These are phyloP conservation scores for Operophtera brumata DNA, from an alignment of 2,888 invertebrate genomes.

Conservation along the genomic window DNA sequence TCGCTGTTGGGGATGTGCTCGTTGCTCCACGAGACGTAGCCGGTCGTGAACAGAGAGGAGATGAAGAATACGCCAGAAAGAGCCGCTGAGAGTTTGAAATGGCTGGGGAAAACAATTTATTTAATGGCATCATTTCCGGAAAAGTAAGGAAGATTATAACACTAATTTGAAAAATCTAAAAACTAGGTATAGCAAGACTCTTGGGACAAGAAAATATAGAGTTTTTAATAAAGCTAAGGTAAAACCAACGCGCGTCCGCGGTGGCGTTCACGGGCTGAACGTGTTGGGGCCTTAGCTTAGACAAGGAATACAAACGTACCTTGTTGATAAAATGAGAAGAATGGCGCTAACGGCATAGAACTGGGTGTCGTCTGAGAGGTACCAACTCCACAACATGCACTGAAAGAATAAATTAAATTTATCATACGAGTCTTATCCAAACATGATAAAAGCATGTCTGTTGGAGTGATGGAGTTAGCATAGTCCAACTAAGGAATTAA, in stretches of 20 bases:
- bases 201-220: too few species aligned
- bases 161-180: too few species aligned
- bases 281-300: too few species aligned
- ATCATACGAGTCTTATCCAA: neutral
- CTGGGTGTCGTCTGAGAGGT: constrained; percentile 92
- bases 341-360: constrained; percentile 92
- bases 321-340: constrained; percentile 88
- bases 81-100: constrained; percentile 87
- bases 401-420: constrained; percentile 52
- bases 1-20: constrained; percentile 89
- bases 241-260: too few species aligned
- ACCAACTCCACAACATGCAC: constrained; percentile 97
- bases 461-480: too few species aligned
- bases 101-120: constrained; percentile 64
- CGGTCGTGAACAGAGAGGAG: constrained; percentile 90
- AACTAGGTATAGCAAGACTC: too few species aligned
- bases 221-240: too few species aligned
- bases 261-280: too few species aligned
- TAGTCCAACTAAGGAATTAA: too few species aligned
- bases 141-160: too few species aligned
- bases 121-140: too few species aligned
- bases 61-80: constrained; percentile 84
- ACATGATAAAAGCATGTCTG: neutral
- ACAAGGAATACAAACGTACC: too few species aligned
- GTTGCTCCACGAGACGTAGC: constrained; percentile 88